Evolutionary conservation across 2,113 vertebrate species (phyloP).

Genomic region (Zootoca vivipara): DNA sequence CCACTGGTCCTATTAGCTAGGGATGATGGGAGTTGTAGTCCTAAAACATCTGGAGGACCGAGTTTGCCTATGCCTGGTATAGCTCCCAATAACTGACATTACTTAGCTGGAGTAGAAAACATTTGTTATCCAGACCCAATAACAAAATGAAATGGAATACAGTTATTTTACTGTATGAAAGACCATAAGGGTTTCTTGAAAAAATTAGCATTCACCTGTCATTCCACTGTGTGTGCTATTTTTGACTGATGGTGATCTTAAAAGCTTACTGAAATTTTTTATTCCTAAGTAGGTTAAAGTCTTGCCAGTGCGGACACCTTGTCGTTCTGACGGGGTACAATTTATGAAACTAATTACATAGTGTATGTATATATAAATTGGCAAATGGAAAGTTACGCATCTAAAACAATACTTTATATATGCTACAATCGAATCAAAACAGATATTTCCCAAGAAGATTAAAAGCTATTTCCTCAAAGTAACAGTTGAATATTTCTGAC

Average conservation of each 20-base stretch:
- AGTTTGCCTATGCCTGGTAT: too few relatives aligned
- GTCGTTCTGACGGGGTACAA: constrained; percentile 60
- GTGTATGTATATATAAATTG: constrained; percentile 59
- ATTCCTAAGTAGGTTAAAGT: constrained; percentile 47
- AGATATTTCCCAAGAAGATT: constrained; percentile 46
- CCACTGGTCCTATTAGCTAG: too few relatives aligned
- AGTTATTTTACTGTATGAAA: constrained; percentile 19
- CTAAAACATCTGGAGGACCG: too few relatives aligned
- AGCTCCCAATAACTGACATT: constrained; percentile 29
- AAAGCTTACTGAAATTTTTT: constrained; percentile 51
- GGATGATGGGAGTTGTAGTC: too few relatives aligned
- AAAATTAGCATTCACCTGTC: constrained; percentile 30
- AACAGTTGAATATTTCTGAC: constrained; percentile 14
- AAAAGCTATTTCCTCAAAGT: constrained; percentile 45
- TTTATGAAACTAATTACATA: constrained; percentile 58
- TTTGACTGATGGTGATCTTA: constrained; percentile 49
- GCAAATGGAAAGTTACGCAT: constrained; percentile 46
- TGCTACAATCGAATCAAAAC: constrained; percentile 55
- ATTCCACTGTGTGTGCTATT: constrained; percentile 21
- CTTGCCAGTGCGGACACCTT: constrained; percentile 40
- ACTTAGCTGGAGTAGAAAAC: constrained; percentile 37
- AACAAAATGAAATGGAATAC: constrained; percentile 46
- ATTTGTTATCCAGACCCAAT: background rate
- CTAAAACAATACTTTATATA: constrained; percentile 47
- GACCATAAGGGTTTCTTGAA: background rate